These are phyloP conservation scores for Amblyornis subalaris DNA, from an alignment of 2,113 vertebrate species.

Conservation along the genomic window DNA sequence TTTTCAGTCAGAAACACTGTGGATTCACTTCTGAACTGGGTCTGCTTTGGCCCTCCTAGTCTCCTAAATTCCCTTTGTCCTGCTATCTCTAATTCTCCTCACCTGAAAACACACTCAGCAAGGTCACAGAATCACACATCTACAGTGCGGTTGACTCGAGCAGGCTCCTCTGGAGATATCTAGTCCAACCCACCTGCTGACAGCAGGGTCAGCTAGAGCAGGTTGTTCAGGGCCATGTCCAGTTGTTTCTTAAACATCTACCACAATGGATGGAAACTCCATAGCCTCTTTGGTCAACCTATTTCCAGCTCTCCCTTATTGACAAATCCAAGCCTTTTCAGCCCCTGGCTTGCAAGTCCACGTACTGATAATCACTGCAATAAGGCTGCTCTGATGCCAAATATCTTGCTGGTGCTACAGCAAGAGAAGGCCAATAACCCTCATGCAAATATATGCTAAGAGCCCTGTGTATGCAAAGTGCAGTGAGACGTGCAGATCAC, in stretches of 20 bases:
- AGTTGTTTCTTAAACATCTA: not conserved
- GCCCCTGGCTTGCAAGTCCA: not conserved
- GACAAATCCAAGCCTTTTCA: not conserved
- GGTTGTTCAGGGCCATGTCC: not conserved
- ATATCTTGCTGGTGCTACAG: not conserved
- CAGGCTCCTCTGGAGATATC: not conserved
- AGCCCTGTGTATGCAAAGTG: not conserved
- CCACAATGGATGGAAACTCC: not conserved
- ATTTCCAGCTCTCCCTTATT: not conserved
- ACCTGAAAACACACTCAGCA: not conserved
- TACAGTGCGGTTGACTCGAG: fast-evolving
- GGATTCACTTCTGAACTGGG: not conserved
- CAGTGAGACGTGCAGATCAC: slow-evolving; percentile 4
- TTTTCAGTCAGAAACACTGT: not conserved
- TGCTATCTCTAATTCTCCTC: not conserved
- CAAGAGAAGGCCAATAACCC: not conserved
- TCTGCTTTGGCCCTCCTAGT: not conserved
- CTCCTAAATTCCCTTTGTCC: not conserved
- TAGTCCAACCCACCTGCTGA: not conserved
- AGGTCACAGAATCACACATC: not conserved
- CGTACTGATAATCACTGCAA: not conserved
- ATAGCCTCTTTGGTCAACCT: not conserved
- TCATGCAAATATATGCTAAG: not conserved
- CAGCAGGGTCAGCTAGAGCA: not conserved
- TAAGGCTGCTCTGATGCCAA: not conserved